phyloP scores from a whole-genome alignment of 2,888 invertebrate species.

The Drosophila meridionalis region DNA sequence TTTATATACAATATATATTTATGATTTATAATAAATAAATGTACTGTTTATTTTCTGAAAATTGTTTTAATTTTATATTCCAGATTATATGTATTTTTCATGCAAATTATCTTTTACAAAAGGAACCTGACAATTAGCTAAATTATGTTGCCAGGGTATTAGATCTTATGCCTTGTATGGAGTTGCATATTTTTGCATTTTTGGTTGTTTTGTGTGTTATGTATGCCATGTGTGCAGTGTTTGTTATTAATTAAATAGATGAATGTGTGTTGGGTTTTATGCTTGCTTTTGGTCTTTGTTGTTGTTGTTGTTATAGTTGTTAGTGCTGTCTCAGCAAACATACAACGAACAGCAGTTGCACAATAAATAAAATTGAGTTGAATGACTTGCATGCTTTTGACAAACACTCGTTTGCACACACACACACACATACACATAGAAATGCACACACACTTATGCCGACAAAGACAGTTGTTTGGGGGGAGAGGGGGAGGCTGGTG shows the following conservation, averaged over 20 bases:
- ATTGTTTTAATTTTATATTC: background rate
- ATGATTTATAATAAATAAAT: background rate
- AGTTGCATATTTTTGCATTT: background rate
- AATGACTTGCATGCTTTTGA: constrained; percentile 69
- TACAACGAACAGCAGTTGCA: constrained; percentile 50
- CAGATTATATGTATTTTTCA: background rate
- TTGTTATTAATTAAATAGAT: constrained; percentile 72
- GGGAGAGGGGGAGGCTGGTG: constrained; percentile 5
- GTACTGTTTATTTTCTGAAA: background rate
- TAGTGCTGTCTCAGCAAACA: constrained; percentile 42
- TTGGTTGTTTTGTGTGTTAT: constrained; percentile 19
- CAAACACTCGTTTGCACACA: constrained; percentile 41
- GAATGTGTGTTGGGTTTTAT: constrained; percentile 57
- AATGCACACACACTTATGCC: constrained; percentile 2
- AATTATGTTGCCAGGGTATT: constrained; percentile 13
- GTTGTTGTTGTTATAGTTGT: constrained; percentile 26
- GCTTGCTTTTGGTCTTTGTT: constrained; percentile 12
- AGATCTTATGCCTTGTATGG: background rate
- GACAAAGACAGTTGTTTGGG: constrained; percentile 42
- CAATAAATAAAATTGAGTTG: constrained; percentile 73
- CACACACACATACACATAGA: background rate
- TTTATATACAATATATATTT: background rate
- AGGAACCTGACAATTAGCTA: background rate
- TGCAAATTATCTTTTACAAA: background rate
- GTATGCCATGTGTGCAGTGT: constrained; percentile 46